These are phyloP conservation scores for Aphis craccivora DNA, from an alignment of 1,140 invertebrate species.

Conservation along the genomic window DNA sequence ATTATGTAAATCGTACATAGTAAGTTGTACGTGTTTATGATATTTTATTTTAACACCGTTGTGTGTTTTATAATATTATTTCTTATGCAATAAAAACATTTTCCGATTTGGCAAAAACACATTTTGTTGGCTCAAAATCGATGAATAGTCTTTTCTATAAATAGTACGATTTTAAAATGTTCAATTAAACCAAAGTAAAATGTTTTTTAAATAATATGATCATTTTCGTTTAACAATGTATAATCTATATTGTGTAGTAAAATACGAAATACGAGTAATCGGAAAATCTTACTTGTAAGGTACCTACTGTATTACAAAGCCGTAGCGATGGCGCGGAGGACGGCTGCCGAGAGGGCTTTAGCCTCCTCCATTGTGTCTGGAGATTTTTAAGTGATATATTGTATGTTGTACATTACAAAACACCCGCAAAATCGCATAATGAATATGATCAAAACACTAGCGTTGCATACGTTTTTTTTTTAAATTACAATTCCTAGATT, in stretches of 20 bases:
- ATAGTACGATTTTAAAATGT: not conserved
- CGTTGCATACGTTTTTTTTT: not conserved
- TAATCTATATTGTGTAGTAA: not conserved
- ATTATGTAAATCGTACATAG: not conserved
- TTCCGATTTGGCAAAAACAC: not conserved
- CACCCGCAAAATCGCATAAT: not conserved
- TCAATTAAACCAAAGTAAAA: not conserved
- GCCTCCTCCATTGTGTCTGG: not conserved
- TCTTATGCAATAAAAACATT: not conserved
- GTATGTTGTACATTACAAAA: not conserved
- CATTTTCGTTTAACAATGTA: not conserved
- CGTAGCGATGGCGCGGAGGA: not conserved
- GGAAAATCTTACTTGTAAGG: not conserved
- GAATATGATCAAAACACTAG: not conserved
- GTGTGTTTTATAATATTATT: not conserved
- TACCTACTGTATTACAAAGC: not conserved
- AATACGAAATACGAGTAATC: not conserved
- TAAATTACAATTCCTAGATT: not conserved
- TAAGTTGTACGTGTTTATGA: not conserved
- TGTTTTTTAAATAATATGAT: not conserved
- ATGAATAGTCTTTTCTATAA: constrained; percentile 1
- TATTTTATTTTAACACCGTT: not conserved
- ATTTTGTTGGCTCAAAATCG: constrained; percentile 6
- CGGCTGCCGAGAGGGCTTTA: not conserved
- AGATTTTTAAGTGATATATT: constrained; percentile 9